Base-by-base conservation (phyloP, 2,113 vertebrate species). In the Jacana jacana region DNA sequence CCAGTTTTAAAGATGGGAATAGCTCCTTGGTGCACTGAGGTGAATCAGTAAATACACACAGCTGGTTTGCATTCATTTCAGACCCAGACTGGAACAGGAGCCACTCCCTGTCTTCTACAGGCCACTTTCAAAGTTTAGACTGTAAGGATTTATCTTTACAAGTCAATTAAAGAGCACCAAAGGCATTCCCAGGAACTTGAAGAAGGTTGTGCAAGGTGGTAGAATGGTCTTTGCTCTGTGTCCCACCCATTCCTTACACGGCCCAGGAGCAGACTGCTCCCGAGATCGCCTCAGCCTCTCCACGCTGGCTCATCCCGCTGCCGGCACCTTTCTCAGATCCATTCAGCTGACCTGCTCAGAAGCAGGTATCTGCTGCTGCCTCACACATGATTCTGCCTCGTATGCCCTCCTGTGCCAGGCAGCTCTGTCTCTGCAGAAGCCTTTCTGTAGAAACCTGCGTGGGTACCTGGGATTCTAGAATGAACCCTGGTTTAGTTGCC, bases 211-310 rank as follows among this genome's bases (percentile, higher is more conserved):
- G 3, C 52, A 13, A 3, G 25, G 61, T 11, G 39, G 20, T 13
- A 28, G 70, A 46, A 27, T 17, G 66, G 22, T 28, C 51, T 15
- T 31, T 37, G 17, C 1, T 0, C 40, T 27, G 12, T 24, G 30
- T 37, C 46, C 68, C 19, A 3, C 68, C 2, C 0, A 0, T 14
- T 40, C 77, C 61, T 42, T 23, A 31, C 75, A 25, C 7, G 3
- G 40, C 9, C 20, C 78, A 46, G 31, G 65, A 81, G 52, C 57
- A 42, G 42, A 3, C 2, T 2, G 51, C 18, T 16, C 51, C 79
- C 44, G 42, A 20, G 17, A 0, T 12, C 55, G 52, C 20, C 78
- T 31, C 48, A 27, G 73, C 40, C 44, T 2, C 58, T 11, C 52
- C 11, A 1, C 6, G n/a, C 24, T 58, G 33, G 30, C 49, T 81